Evolutionary conservation across 2,797 vertebrate species (phyloP).

Genomic region (Cheracebus regulus): DNA sequence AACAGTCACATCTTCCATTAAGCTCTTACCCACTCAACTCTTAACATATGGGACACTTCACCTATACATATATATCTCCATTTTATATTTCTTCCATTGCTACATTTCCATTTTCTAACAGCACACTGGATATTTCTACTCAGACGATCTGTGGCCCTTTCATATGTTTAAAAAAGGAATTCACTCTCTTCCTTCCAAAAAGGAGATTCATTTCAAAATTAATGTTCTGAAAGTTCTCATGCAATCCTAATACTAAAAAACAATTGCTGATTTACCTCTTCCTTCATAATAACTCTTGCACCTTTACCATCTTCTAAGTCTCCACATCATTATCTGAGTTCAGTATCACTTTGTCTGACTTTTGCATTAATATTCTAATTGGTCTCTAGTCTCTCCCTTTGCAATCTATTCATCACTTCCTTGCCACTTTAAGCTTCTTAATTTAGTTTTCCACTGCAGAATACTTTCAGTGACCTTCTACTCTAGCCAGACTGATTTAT

Average conservation of each 20-base stretch:
- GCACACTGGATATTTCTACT: not conserved
- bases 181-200: not conserved
- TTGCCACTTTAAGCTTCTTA: slow-evolving; percentile 38
- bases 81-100: not conserved
- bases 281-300: not conserved
- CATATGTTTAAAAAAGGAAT: not conserved
- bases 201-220: not conserved
- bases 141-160: not conserved
- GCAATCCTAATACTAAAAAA: not conserved
- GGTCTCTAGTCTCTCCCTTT: not conserved
- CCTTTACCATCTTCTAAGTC: not conserved
- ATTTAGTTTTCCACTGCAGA: slow-evolving; percentile 6
- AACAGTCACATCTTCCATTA: not conserved
- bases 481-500: not conserved
- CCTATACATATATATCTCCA: not conserved
- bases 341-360: not conserved
- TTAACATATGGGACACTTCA: not conserved
- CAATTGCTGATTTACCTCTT: not conserved
- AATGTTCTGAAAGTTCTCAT: not conserved
- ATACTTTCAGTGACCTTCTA: slow-evolving; percentile 10
- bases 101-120: not conserved
- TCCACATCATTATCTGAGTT: not conserved
- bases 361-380: slow-evolving; percentile 46
- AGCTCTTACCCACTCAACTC: not conserved
- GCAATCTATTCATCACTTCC: not conserved